Base-by-base conservation (phyloP, 1,140 invertebrate species). In the Bactericera cockerelli region DNA sequence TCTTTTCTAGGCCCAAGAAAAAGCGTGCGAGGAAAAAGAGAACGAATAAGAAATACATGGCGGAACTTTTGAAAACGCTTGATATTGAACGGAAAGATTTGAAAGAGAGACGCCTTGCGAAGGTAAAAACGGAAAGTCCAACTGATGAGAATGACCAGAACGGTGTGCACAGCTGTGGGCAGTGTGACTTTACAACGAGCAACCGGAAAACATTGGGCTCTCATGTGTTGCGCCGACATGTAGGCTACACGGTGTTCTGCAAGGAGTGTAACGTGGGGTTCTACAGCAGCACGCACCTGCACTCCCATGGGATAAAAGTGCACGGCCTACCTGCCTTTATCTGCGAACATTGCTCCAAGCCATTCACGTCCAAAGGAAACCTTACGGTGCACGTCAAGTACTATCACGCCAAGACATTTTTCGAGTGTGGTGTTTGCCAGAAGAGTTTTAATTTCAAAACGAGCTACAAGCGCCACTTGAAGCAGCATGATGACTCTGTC, bases 261-360 rank as follows among this genome's bases (percentile, higher is more conserved):
- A 49, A 49, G 19, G 42, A 49, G 19, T 49, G 42, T 49, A 49
- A 49, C 42, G n/a, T 49, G 8, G 42, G 42, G n/a, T 49, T 49
- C 22, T 49, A 49, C 19, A 49, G 42, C 19, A 49, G 42, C n/a
- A 49, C 42, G 3, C 42, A 49, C 19, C 42, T 49, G 6, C 42
- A 49, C 42, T 49, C 42, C n/a, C 42, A 49, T 49, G 42, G 42
- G 6, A 49, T 49, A 49, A 49, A 49, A 49, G 42, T 49, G n/a
- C 42, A 49, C n/a, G 42, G 42, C 8, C 19, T 49, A n/a, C 42
- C 42, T 6, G 11, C 55, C 4, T 56, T 56, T 24, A 28, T 56
- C 14, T 56, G 55, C 16, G 26, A 28, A 25, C 24, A 56, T 26
- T 56, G 55, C 26, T 25, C 24, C 8, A 56, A 56, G 26, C 22